Evolutionary conservation across 2,888 invertebrate genomes (phyloP).

Genomic region (Amphipyra berbera): DNA sequence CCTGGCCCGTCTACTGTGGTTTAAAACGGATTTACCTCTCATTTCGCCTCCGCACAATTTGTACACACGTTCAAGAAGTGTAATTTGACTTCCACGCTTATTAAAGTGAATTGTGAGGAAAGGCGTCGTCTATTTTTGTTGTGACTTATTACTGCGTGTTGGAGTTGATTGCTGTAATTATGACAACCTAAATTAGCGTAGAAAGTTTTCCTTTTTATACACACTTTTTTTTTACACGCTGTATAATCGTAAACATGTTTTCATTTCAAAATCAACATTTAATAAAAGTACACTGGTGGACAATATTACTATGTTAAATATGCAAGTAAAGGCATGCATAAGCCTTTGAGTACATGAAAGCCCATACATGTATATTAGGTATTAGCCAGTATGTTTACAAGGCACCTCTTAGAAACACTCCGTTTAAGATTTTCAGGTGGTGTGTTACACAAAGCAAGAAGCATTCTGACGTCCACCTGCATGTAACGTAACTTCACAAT

Average conservation of each 20-base stretch:
- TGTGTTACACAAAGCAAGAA: constrained; percentile 62
- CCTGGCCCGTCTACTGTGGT: constrained; percentile 78
- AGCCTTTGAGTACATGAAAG: constrained; percentile 38
- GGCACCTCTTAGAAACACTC: constrained; percentile 48
- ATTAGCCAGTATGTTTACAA: constrained; percentile 44
- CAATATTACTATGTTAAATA: constrained; percentile 35
- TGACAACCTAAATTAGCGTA: constrained; percentile 4
- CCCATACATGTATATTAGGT: constrained; percentile 33
- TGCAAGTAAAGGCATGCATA: constrained; percentile 31
- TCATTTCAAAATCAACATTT: background rate
- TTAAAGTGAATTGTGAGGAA: constrained; percentile 55
- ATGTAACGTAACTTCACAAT: constrained; percentile 54
- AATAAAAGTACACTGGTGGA: constrained; percentile 6
- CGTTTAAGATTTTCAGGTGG: constrained; percentile 57
- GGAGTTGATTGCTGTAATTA: constrained; percentile 12
- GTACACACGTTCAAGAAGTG: constrained; percentile 79
- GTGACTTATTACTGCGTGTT: constrained; percentile 1
- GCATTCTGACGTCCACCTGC: constrained; percentile 59
- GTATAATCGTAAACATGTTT: background rate
- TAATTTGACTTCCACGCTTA: constrained; percentile 67
- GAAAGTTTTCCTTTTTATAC: constrained; percentile 1
- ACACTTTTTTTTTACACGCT: too few relatives aligned
- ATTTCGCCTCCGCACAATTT: constrained; percentile 80
- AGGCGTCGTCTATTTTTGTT: constrained; percentile 20
- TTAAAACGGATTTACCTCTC: constrained; percentile 86